phyloP scores from a whole-genome alignment of 2,888 invertebrate species.

The Sphecodes monilicornis region DNA sequence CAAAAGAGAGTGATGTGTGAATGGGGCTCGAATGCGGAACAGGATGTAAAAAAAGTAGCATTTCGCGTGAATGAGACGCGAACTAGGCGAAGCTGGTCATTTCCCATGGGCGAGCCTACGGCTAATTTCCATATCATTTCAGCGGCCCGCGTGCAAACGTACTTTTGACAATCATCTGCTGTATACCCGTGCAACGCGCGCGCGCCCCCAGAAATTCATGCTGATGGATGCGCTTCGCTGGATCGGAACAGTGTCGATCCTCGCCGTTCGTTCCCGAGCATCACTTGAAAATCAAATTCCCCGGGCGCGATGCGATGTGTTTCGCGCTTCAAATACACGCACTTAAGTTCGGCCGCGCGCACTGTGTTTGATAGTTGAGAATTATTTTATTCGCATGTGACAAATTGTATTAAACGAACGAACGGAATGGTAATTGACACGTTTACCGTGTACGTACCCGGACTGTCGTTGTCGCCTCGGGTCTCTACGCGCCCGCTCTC shows the following conservation, averaged over 20 bases:
- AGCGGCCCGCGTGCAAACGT: slow-evolving; percentile 47
- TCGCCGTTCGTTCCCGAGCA: slow-evolving; percentile 24
- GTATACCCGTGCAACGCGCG: slow-evolving; percentile 34
- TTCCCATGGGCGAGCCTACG: slow-evolving; percentile 69
- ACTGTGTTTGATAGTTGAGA: slow-evolving; percentile 53
- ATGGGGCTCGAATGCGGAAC: background rate
- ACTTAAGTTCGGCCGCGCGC: slow-evolving; percentile 45
- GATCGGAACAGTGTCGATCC: slow-evolving; percentile 27
- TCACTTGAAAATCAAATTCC: slow-evolving; percentile 61
- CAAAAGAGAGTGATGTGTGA: background rate
- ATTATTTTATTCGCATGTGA: slow-evolving; percentile 57
- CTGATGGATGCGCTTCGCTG: slow-evolving; percentile 44
- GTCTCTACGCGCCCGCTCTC: background rate
- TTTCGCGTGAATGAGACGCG: background rate
- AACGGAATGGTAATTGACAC: slow-evolving; percentile 50
- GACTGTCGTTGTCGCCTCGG: slow-evolving; percentile 11
- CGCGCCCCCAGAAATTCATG: slow-evolving; percentile 37
- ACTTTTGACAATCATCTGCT: slow-evolving; percentile 57
- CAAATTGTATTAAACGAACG: slow-evolving; percentile 58
- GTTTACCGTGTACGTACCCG: slow-evolving; percentile 36
- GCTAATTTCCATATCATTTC: slow-evolving; percentile 72
- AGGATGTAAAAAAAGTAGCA: background rate
- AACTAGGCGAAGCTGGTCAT: slow-evolving; percentile 36
- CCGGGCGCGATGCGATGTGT: slow-evolving; percentile 21
- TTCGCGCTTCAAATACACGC: slow-evolving; percentile 49